These are phyloP conservation scores for Aphidius ervi DNA, from an alignment of 1,140 invertebrate species.

Conservation along the genomic window DNA sequence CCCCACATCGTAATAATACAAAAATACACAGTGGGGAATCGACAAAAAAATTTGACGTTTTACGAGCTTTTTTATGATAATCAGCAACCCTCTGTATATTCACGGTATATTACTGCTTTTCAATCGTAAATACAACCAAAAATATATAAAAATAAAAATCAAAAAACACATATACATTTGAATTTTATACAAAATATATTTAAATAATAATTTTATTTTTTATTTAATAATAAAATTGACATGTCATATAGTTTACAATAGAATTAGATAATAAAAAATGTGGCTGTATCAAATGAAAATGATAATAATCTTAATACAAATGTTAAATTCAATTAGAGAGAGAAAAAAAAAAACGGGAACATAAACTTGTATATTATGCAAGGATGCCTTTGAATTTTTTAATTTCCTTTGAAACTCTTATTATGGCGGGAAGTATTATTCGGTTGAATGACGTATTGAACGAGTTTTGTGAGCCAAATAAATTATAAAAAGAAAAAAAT, in stretches of 20 bases:
- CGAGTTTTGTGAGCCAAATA: constrained; percentile 51
- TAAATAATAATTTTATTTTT: background rate
- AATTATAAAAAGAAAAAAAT: background rate
- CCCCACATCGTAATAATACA: constrained; percentile 15
- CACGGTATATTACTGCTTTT: constrained; percentile 21
- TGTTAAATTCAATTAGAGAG: constrained; percentile 10
- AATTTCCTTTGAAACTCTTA: constrained; percentile 56
- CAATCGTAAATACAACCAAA: background rate
- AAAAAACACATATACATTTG: constrained; percentile 30
- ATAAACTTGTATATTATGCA: constrained; percentile 46
- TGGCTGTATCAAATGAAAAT: background rate
- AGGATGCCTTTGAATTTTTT: constrained; percentile 55
- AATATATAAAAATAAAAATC: constrained; percentile 23
- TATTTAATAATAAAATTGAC: too few relatives aligned
- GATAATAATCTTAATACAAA: background rate
- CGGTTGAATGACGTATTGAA: constrained; percentile 54
- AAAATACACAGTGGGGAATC: constrained; percentile 15
- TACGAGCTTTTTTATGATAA: constrained; percentile 50
- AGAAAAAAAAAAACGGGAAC: constrained; percentile 31
- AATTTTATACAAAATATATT: background rate
- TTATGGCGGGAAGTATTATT: constrained; percentile 54
- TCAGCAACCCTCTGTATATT: constrained; percentile 25
- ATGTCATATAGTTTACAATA: too few relatives aligned
- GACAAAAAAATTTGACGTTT: constrained; percentile 27
- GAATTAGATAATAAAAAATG: too few relatives aligned